Conservation (phyloP, 1,140 invertebrate genomes). For the Acromyrmex echinatior region DNA sequence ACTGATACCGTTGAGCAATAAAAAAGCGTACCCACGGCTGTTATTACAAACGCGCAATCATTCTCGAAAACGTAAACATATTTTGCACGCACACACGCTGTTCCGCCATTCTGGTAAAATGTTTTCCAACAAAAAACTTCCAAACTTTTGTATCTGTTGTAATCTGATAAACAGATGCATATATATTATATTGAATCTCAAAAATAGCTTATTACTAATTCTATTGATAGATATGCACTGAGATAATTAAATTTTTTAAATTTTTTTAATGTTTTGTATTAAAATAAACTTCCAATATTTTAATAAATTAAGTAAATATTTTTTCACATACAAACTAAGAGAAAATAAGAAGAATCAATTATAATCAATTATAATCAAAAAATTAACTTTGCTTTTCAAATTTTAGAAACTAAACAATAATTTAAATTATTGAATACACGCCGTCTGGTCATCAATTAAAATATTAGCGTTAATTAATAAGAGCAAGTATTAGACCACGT, state of each 20-base stretch:
- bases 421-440: not conserved
- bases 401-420: not conserved
- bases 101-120: constrained; percentile 52
- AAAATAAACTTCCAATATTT: not conserved
- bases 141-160: constrained; percentile 44
- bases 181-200: not conserved
- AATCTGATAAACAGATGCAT: constrained; percentile 45
- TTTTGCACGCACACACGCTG: constrained; percentile 45
- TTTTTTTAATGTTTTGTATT: not conserved
- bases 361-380: not conserved
- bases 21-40: constrained; percentile 50
- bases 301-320: not conserved
- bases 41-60: constrained; percentile 63
- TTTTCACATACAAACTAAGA: not conserved
- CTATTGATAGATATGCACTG: not conserved
- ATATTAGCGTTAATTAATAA: not conserved
- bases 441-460: not conserved
- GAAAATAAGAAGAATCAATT: not conserved
- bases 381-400: not conserved
- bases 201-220: constrained; percentile 19
- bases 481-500: not conserved
- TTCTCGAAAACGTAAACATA: constrained; percentile 64
- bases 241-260: not conserved
- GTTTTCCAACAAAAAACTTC: constrained; percentile 45
- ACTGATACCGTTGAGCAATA: constrained; percentile 58